Conservation (phyloP, 1,140 invertebrate genomes). For the Vanessa atalanta region DNA sequence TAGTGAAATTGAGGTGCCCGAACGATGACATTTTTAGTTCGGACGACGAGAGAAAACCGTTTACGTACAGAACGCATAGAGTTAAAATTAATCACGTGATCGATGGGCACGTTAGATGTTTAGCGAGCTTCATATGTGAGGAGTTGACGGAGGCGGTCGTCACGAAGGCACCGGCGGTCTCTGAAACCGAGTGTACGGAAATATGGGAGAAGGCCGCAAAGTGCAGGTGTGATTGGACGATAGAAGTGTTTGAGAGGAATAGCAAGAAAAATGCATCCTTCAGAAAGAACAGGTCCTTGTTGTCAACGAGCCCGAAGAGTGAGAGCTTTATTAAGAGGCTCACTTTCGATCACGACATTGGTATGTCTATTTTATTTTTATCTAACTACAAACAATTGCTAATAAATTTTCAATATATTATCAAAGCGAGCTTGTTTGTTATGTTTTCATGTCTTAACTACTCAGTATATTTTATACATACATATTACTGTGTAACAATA, state of each 20-base stretch:
- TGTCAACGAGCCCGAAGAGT: constrained; percentile 75
- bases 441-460: too few relatives aligned
- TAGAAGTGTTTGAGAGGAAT: constrained; percentile 69
- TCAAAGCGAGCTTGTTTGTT: too few relatives aligned
- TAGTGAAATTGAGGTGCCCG: constrained; percentile 66
- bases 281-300: constrained; percentile 68
- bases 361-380: constrained; percentile 43
- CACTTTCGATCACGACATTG: constrained; percentile 67
- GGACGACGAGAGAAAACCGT: constrained; percentile 65
- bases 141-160: constrained; percentile 59
- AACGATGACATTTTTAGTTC: constrained; percentile 78
- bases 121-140: constrained; percentile 73
- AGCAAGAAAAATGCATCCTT: constrained; percentile 76
- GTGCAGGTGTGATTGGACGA: constrained; percentile 74
- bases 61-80: constrained; percentile 45
- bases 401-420: too few relatives aligned
- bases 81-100: constrained; percentile 57
- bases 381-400: not conserved
- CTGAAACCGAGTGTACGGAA: constrained; percentile 80
- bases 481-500: too few relatives aligned
- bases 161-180: constrained; percentile 64
- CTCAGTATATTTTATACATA: too few relatives aligned
- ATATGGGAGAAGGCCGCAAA: constrained; percentile 78
- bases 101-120: constrained; percentile 68
- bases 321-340: constrained; percentile 64